phyloP scores from a whole-genome alignment of 2,888 invertebrate genomes.

The Perizoma affinitatum region DNA sequence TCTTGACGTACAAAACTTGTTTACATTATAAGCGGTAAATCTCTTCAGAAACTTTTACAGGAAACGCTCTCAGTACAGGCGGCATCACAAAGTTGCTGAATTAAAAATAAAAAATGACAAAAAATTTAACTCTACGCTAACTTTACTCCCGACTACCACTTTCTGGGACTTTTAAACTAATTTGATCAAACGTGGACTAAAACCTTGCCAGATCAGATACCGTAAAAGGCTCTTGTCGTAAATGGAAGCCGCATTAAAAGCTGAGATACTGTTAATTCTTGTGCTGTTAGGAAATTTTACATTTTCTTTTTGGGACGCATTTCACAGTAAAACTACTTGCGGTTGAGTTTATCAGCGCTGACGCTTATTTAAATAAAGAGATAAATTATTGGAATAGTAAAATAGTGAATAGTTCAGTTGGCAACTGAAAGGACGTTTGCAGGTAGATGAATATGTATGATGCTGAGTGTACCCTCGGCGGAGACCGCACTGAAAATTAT shows the following conservation, averaged over 20 bases:
- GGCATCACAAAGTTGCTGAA: conserved; percentile 15
- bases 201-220: conserved; percentile 40
- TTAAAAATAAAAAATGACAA: conserved; percentile 5
- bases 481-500: conserved; percentile 45
- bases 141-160: conserved; percentile 17
- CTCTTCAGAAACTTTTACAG: conserved; percentile 39
- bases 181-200: conserved; percentile 38
- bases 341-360: conserved; percentile 5
- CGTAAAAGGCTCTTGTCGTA: conserved; percentile 30
- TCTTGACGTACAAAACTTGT: conserved; percentile 47
- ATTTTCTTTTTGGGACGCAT: conserved; percentile 21
- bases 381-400: conserved; percentile 22
- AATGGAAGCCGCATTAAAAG: conserved; percentile 33
- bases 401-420: conserved; percentile 30
- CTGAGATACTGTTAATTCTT: conserved; percentile 34
- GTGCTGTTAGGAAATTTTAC: conserved; percentile 23
- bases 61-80: conserved; percentile 29
- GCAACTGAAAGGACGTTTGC: conserved; percentile 36
- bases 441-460: conserved; percentile 42
- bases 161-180: conserved; percentile 30
- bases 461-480: conserved; percentile 35
- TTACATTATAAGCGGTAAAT: conserved; percentile 45
- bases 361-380: conserved; percentile 25
- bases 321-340: conserved; percentile 21
- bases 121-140: neutral